A percentile compares a stretch with the other conserved stretches of the same genome.
phyloP scores from a whole-genome alignment of 2,888 invertebrate genomes.

The Archaeoteleia sp. region DNA sequence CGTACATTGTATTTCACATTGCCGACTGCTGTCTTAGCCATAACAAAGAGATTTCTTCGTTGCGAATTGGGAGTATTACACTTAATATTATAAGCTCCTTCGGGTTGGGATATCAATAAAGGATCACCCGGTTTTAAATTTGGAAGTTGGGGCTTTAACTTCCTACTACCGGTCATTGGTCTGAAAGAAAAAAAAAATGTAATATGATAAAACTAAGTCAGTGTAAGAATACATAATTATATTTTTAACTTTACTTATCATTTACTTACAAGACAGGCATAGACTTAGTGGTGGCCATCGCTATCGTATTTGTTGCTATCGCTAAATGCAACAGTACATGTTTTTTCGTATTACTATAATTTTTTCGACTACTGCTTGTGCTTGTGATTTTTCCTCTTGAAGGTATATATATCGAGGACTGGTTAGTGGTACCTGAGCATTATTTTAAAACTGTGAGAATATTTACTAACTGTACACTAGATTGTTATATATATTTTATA shows the following conservation, averaged over 20 bases:
- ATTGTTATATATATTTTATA: too few relatives aligned
- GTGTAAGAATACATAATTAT: not conserved
- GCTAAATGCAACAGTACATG: slow-evolving; percentile 73
- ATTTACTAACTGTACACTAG: too few relatives aligned
- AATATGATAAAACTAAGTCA: too few relatives aligned
- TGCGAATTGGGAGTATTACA: slow-evolving; percentile 80
- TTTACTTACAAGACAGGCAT: slow-evolving; percentile 67
- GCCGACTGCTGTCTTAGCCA: slow-evolving; percentile 70
- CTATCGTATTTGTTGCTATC: slow-evolving; percentile 73
- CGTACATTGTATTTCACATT: slow-evolving; percentile 77
- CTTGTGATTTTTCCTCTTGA: slow-evolving; percentile 67
- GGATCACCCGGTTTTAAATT: slow-evolving; percentile 81
- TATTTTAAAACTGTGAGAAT: too few relatives aligned
- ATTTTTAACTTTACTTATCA: not conserved
- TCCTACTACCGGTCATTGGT: slow-evolving; percentile 62
- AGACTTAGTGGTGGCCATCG: slow-evolving; percentile 70
- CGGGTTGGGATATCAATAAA: slow-evolving; percentile 76
- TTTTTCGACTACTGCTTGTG: slow-evolving; percentile 69
- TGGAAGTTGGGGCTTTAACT: slow-evolving; percentile 72
- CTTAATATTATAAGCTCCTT: slow-evolving; percentile 77
- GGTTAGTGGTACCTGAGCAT: slow-evolving; percentile 64
- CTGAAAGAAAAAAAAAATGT: slow-evolving; percentile 47
- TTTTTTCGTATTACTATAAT: slow-evolving; percentile 52
- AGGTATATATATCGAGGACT: slow-evolving; percentile 71
- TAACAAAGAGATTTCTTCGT: slow-evolving; percentile 78